These are phyloP conservation scores for Cryptus armator DNA, from an alignment of 2,888 invertebrate genomes.

Conservation along the genomic window DNA sequence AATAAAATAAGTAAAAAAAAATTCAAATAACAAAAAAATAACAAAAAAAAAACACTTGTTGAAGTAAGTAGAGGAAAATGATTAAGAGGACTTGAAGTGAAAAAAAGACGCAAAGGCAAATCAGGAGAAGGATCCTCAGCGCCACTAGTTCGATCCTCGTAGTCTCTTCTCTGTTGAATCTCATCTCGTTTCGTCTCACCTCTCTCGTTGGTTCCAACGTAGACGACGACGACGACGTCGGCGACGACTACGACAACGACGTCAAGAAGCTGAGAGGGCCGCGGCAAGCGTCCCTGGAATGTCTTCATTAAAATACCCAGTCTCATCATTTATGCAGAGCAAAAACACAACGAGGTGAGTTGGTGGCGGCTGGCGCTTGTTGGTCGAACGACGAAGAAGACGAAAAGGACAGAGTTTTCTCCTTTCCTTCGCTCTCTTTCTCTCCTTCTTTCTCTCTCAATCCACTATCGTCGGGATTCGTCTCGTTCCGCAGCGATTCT, in stretches of 20 bases:
- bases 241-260: slow-evolving; percentile 52
- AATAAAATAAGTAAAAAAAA: no score
- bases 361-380: slow-evolving; percentile 57
- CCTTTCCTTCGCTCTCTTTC: slow-evolving; percentile 15
- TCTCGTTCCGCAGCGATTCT: slow-evolving; percentile 46
- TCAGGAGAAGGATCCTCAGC: slow-evolving; percentile 15
- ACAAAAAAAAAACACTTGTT: not conserved
- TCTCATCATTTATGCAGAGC: slow-evolving; percentile 83
- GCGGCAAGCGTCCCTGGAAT: slow-evolving; percentile 80
- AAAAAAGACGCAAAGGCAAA: not conserved
- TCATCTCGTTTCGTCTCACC: slow-evolving; percentile 25
- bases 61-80: not conserved
- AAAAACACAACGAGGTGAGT: slow-evolving; percentile 81
- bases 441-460: slow-evolving; percentile 35
- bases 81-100: not conserved
- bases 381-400: slow-evolving; percentile 26
- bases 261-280: slow-evolving; percentile 74
- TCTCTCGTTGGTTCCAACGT: slow-evolving; percentile 31
- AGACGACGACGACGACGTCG: slow-evolving; percentile 16
- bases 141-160: slow-evolving; percentile 14
- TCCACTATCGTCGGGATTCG: slow-evolving; percentile 29
- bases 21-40: not conserved
- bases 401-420: slow-evolving; percentile 29
- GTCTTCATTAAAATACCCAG: slow-evolving; percentile 83
- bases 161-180: slow-evolving; percentile 25